Evolutionary conservation across 2,797 vertebrate species (phyloP), one percentile per base, ranked within the genome.

Genomic region (Streptopelia turtur): DNA sequence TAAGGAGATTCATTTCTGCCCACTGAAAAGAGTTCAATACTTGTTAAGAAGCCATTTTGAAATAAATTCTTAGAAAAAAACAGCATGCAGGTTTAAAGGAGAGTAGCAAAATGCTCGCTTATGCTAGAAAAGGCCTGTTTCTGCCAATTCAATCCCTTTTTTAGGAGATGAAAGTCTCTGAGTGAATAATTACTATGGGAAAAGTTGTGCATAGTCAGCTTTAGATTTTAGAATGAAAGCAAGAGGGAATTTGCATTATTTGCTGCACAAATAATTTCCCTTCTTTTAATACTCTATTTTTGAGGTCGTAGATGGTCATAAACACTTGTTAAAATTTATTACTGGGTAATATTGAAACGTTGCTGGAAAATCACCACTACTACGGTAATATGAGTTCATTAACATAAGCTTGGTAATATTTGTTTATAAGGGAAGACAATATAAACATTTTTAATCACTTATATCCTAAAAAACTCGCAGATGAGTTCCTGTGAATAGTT

Each of bases 161-260:
- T 87, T 68, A 45, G 23, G 27, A 16, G 15, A 63, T 33, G 28
- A 60, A 89, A 90, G 21, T 56, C 22, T 90, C 25, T 63, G 56
- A 91, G 18, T 59, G 35, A 89, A 86, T 75, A 85, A 85, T 45
- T 55, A 37, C 39, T 60, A 49, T 53, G 16, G 21, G 18, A 69
- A 77, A 89, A 83, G 6, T 64, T 93, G 17, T 81, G 43, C 39
- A 33, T 27, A 70, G 45, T 91, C 55, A 86, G 28, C 16, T 79
- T 79, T 87, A 50, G 23, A 65, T 87, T 95, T 93, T 47, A 76
- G 27, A 93, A 79, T n/a, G 30, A 82, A 90, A 83, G n/a, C 3
- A 68, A 80, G 49, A 74, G 6, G 11, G 16, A 92, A 70, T 92
- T 90, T 63, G 12, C 8, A 50, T 64, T 39, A 27, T 83, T 91